Evolutionary conservation across 2,888 invertebrate genomes (phyloP), one percentile per base, ranked within the genome.

Genomic region (Platycheirus albimanus): DNA sequence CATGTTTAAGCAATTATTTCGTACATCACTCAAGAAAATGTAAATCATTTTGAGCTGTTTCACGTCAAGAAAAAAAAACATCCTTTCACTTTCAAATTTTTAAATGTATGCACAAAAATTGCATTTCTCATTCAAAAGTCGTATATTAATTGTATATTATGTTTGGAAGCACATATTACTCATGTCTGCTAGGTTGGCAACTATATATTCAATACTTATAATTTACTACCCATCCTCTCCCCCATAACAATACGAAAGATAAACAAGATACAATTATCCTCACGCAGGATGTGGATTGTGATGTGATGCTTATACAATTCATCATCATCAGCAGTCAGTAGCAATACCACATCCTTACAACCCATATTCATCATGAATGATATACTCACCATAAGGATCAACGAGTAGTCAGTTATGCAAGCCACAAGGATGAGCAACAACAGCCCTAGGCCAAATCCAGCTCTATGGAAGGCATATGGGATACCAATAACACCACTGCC

Each of bases 401-500:
- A 92, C 3, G 96, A 96, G 88, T 96, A 96, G 91, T 96, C 96
- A 75, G 96, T 96, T 54, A 96, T 92, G 80, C 94, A 90, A 47
- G 96, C 96, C 11, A 96, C 95, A 30, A 95, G 87, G 69, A 94
- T 90, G 85, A 96, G 90, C 58, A 96, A 91, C 41, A 94, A 87
- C 54, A 96, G 90, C 17, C 96, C 96, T 61, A 96, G 91, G 11
- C 95, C 95, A 87, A 96, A 95, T 10, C 96, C 96, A 58, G 96
- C 94, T 88, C 95, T 94, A 87, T 95, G 94, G 6, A 96, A 91
- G 0, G 96, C 96, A 89, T 95, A 96, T n/a, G 95, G 95, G 89
- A 95, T 95, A 71, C 96, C 96, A 87, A 96, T 96, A 69, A 96
- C 95, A 84, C 96, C 96, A 87, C 96, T 96, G 75, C 96, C 96